Evolutionary conservation across 2,888 invertebrate species (phyloP).

Genomic region (Cryptocephalus primarius): DNA sequence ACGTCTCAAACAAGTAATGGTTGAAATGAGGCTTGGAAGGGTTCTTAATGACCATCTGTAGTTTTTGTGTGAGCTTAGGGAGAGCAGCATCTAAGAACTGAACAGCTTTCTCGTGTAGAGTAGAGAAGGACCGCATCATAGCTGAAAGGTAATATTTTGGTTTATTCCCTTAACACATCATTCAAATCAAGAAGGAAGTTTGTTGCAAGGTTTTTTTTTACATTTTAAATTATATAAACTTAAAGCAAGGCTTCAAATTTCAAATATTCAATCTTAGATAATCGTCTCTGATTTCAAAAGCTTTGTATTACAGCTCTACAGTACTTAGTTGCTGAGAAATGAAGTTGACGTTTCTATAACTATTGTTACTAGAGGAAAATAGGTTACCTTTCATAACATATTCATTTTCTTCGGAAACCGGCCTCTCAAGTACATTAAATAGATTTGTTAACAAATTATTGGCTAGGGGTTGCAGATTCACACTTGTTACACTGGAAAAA

Average conservation of each 20-base stretch:
- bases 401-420: conserved; percentile 84
- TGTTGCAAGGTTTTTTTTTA: too few species aligned
- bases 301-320: too few species aligned
- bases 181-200: neutral
- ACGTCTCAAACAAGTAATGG: conserved; percentile 94
- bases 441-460: conserved; percentile 61
- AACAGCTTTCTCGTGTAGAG: conserved; percentile 69
- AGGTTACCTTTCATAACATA: conserved; percentile 85
- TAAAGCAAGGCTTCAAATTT: too few species aligned
- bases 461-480: conserved; percentile 56
- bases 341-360: neutral
- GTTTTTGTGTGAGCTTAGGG: conserved; percentile 74
- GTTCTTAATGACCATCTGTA: conserved; percentile 78
- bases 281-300: too few species aligned
- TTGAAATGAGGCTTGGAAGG: conserved; percentile 96
- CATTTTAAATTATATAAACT: too few species aligned
- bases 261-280: too few species aligned
- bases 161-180: conserved; percentile 5
- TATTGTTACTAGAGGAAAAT: neutral
- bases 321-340: too few species aligned
- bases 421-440: conserved; percentile 60
- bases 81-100: conserved; percentile 71
- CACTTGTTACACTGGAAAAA: conserved; percentile 43
- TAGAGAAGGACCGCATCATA: conserved; percentile 78
- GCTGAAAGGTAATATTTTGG: too few species aligned